Base-by-base conservation (phyloP, 2,888 invertebrate species). In the Cryptosula pallasiana region DNA sequence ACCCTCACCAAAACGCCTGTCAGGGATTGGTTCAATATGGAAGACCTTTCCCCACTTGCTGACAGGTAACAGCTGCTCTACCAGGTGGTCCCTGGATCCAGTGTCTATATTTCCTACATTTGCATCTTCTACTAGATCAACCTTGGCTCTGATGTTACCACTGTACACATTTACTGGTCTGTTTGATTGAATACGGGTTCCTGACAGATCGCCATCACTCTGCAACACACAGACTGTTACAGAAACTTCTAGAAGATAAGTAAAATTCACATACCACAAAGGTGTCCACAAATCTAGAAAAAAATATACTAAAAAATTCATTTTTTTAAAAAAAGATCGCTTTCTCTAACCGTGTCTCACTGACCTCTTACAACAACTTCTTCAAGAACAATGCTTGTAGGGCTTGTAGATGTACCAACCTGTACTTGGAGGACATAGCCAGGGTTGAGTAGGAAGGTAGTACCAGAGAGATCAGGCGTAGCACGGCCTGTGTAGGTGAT, bases 1-100 rank as follows among this genome's bases (percentile, higher is more conserved):
- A n/a, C n/a, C n/a, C n/a, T 63, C 9, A 63, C 63, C 63, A 23
- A 57, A 57, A 5, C 5, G 20, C 23, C 57, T 9, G 25, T 57
- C 57, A n/a, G 57, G 57, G n/a, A 57, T 57, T 5, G 57, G 57
- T 23, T 57, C 57, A 57, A 57, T 57, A 25, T 57, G 57, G 57
- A 57, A 57, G 57, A 23, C 5, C n/a, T 23, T 13, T 9, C 57
- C 57, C 57, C 57, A 57, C 23, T 57, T 57, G 57, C n/a, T 23
- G n/a, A 57, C 57, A n/a, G 57, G n/a, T 23, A 57, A 5, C 5
- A 57, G 57, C 57, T 57, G 57, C 23, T 57, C 57, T 13, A 57
- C 57, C 16, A 57, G 13, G n/a, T 57, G 57, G 23, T 57, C 57
- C 5, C 57, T 9, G 5, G 57, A 57, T 5, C 57, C 57, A 57